Base-by-base conservation (phyloP, 2,888 invertebrate genomes). In the Protophormia terraenovae region DNA sequence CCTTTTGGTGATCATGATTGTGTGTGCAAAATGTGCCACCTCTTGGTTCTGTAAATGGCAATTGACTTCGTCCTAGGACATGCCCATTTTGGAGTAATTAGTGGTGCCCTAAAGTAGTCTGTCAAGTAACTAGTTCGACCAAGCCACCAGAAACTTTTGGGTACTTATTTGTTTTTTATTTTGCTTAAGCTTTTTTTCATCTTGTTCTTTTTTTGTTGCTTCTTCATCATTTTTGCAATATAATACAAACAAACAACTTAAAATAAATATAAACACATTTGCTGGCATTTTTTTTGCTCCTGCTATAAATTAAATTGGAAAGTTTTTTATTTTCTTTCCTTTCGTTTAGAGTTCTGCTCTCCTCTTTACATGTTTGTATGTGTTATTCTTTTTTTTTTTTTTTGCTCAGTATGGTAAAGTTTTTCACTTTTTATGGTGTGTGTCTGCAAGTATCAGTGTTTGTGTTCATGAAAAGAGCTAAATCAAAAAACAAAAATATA, bases 211-310 rank as follows among this genome's bases (percentile, higher is more conserved):
- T 45, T 69, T 45, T 32, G 6, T 60, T 53, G 38, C 19, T 53
- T 66, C 38, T 69, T 69, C 35, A 41, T 60, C 8, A 29, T 35
- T 32, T 66, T 71, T 71, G 7, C 41, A 41, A 66, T 47, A 32
- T 58, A 58, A n/a, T 47, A 58, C 29, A 45, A 47, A 53, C 64
- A 75, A 75, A 53, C 19, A 75, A 75, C 53, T 66, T 84, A 60
- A 80, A 80, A 73, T 84, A 81, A 84, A 84, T 78, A 81, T 81
- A 81, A 77, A 84, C 84, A 84, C 72, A 81, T 78, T 81, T 84
- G 67, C 67, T 81, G 77, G 55, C 60, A 55, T 64, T 84, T 84
- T 50, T n/a, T 67, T 77, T 66, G n/a, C 55, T 76, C 38, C 19
- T 72, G 60, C 60, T 67, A 81, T 84, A 84, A 84, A 81, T 78